These are phyloP conservation scores for Polylopha cassiicola DNA, from an alignment of 2,888 invertebrate genomes.

Conservation along the genomic window DNA sequence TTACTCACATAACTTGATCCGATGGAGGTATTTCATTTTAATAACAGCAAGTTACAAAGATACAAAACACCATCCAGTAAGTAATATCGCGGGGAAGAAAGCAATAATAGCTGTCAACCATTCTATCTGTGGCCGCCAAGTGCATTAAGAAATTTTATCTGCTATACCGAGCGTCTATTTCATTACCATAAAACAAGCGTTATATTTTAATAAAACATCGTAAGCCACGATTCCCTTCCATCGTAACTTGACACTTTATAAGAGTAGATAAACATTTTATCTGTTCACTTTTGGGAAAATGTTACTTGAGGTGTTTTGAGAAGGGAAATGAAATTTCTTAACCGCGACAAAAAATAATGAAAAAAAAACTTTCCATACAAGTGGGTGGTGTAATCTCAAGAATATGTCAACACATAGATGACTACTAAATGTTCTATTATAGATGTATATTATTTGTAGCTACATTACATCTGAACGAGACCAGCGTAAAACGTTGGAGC, in stretches of 20 bases:
- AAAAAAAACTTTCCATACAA: not conserved
- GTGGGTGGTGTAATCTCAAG: too few species aligned
- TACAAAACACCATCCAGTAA: slow-evolving; percentile 31
- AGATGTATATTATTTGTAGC: too few species aligned
- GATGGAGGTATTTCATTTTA: slow-evolving; percentile 18
- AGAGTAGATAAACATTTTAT: slow-evolving; percentile 16
- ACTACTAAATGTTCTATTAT: slow-evolving; percentile 34
- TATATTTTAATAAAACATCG: slow-evolving; percentile 28
- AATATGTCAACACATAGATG: not conserved
- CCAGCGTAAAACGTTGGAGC: too few species aligned
- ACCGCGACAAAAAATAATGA: too few species aligned
- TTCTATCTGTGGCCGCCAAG: slow-evolving; percentile 42
- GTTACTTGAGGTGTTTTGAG: slow-evolving; percentile 3
- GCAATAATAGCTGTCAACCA: slow-evolving; percentile 41
- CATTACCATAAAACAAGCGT: slow-evolving; percentile 35
- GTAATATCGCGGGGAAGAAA: slow-evolving; percentile 32
- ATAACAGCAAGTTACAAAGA: slow-evolving; percentile 18
- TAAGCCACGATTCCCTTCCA: slow-evolving; percentile 20
- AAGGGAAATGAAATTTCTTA: too few species aligned
- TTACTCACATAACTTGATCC: slow-evolving; percentile 10
- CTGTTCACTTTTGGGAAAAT: slow-evolving; percentile 1
- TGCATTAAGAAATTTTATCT: slow-evolving; percentile 45
- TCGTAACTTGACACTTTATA: slow-evolving; percentile 22
- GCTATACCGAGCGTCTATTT: slow-evolving; percentile 38
- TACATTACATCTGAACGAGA: too few species aligned